These are phyloP conservation scores for Otolemur crassicaudatus DNA, from an alignment of 2,797 vertebrate species.

Conservation along the genomic window DNA sequence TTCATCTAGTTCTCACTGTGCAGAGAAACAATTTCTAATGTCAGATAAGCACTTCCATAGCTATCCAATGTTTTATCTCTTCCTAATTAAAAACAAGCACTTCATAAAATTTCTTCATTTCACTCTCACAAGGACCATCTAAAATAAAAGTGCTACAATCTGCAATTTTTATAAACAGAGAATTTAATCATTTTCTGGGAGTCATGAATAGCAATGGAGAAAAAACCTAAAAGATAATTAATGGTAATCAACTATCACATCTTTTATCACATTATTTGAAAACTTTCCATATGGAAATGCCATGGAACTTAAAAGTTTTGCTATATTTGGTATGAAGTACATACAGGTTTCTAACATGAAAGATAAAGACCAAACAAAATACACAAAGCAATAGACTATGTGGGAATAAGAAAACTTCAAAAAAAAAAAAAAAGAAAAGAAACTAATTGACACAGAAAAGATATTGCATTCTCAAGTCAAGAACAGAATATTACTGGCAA, in stretches of 20 bases:
- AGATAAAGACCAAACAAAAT: not conserved
- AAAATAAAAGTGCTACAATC: slow-evolving; percentile 8
- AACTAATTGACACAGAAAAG: not conserved
- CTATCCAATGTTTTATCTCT: slow-evolving; percentile 10
- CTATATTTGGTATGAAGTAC: not conserved
- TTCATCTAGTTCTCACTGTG: not conserved
- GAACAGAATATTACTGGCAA: not conserved
- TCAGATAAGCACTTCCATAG: slow-evolving; percentile 43
- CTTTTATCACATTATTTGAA: slow-evolving; percentile 18
- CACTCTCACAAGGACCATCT: not conserved
- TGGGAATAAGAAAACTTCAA: not conserved
- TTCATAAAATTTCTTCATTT: slow-evolving; percentile 18
- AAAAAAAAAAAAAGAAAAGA: slow-evolving; percentile 17
- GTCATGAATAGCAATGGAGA: not conserved
- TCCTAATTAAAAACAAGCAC: slow-evolving; percentile 51
- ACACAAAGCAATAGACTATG: not conserved
- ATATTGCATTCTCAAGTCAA: not conserved
- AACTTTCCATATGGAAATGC: slow-evolving; percentile 11
- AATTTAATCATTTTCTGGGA: slow-evolving; percentile 16
- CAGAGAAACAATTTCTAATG: slow-evolving; percentile 18
- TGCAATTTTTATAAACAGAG: not conserved
- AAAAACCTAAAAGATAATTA: not conserved
- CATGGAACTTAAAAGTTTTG: slow-evolving; percentile 30
- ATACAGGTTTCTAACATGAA: slow-evolving; percentile 23
- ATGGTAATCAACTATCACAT: not conserved